Evolutionary conservation across 2,888 invertebrate genomes (phyloP).

Genomic region (Tetranychus piercei): DNA sequence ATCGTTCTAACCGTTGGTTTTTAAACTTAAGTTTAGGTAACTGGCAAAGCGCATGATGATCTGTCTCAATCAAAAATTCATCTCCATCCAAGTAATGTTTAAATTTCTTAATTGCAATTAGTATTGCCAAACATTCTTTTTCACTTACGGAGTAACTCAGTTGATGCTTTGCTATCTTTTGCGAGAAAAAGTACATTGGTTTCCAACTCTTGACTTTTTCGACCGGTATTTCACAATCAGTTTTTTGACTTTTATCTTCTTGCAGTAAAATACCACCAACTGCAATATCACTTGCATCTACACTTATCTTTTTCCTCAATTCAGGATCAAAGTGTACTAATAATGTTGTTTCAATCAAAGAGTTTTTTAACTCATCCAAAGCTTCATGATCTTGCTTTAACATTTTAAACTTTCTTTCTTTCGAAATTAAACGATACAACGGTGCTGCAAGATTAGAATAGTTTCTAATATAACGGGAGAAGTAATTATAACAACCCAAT

Average conservation of each 20-base stretch:
- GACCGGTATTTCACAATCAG: too few species aligned
- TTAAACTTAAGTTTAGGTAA: neutral
- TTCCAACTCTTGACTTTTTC: neutral
- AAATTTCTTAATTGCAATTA: neutral
- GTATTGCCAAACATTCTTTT: neutral
- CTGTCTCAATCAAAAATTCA: neutral
- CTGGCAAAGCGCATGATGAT: neutral
- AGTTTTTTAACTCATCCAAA: neutral
- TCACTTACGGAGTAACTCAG: neutral
- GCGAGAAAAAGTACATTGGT: neutral
- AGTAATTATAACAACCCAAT: neutral
- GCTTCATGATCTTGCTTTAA: neutral
- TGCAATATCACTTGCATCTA: neutral
- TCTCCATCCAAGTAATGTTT: neutral
- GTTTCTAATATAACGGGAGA: neutral
- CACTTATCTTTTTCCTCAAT: neutral
- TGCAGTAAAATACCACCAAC: neutral
- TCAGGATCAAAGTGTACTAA: neutral
- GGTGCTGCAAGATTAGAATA: neutral
- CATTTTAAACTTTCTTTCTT: neutral
- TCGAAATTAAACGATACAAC: neutral
- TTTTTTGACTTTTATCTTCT: neutral
- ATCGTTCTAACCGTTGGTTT: neutral
- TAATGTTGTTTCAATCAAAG: neutral
- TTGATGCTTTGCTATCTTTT: neutral